Evolutionary conservation across 2,113 vertebrate genomes (phyloP).

Genomic region (Oncorhynchus keta): DNA sequence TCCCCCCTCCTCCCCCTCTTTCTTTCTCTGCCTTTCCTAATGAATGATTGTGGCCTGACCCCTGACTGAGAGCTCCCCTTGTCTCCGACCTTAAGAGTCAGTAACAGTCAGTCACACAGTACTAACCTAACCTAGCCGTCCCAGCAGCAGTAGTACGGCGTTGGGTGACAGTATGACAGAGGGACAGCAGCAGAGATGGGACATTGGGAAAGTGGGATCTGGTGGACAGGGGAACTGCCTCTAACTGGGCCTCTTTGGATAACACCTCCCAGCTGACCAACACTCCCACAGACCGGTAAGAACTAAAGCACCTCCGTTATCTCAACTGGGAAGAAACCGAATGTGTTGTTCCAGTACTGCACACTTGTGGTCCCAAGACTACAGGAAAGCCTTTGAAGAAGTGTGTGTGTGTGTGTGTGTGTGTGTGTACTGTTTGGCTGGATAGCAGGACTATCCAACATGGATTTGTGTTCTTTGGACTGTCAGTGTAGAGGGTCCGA

Average conservation of each 20-base stretch:
- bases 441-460: conserved; percentile 42
- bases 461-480: conserved; percentile 57
- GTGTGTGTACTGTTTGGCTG: conserved; percentile 34
- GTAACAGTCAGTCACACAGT: not conserved
- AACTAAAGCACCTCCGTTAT: not conserved
- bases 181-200: too few species aligned
- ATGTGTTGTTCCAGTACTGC: not conserved
- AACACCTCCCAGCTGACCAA: not conserved
- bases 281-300: not conserved
- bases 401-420: not conserved
- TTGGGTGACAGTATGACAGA: not conserved
- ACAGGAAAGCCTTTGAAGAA: not conserved
- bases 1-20: conserved; percentile 30
- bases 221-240: not conserved
- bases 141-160: conserved; percentile 15
- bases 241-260: not conserved
- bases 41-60: conserved; percentile 41
- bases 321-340: not conserved
- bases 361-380: not conserved
- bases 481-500: conserved; percentile 26
- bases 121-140: not conserved
- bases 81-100: conserved; percentile 39
- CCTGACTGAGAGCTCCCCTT: conserved; percentile 39
- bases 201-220: too few species aligned
- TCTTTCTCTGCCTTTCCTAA: conserved; percentile 25